Conservation (phyloP, 1,140 invertebrate genomes). For the Drosophila teissieri region DNA sequence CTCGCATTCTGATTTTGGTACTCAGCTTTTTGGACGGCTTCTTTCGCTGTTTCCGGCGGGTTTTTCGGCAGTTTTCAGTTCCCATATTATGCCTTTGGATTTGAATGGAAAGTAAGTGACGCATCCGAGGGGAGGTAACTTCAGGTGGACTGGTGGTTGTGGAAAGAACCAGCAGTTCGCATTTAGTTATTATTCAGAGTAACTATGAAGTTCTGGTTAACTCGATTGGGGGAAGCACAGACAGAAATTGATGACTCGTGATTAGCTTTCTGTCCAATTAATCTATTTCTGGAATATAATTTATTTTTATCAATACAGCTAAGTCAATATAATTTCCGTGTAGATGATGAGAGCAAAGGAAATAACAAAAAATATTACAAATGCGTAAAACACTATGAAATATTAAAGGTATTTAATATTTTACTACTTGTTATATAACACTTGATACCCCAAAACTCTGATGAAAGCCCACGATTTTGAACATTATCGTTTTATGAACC, state of each 20-base stretch:
- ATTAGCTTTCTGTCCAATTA: not conserved
- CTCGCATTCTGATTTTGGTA: conserved; percentile 22
- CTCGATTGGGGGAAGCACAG: not conserved
- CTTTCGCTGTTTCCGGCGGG: conserved; percentile 38
- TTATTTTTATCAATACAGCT: too few species aligned
- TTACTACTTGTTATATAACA: not conserved
- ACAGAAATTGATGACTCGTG: conserved; percentile 6
- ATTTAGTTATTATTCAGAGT: not conserved
- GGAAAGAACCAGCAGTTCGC: not conserved
- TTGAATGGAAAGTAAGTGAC: conserved; percentile 38
- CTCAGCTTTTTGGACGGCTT: not conserved
- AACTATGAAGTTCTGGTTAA: not conserved
- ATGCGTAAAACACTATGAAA: too few species aligned
- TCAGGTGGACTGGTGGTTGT: conserved; percentile 2
- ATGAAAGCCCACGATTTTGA: not conserved
- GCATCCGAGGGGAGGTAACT: not conserved
- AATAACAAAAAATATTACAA: too few species aligned
- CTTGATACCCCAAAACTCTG: not conserved
- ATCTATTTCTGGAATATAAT: too few species aligned
- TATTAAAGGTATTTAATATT: too few species aligned
- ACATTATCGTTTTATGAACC: conserved; percentile 6
- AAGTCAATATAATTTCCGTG: too few species aligned
- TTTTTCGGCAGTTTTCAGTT: conserved; percentile 17
- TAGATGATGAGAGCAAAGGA: too few species aligned
- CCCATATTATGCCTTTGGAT: not conserved